A percentile compares a stretch with the other conserved stretches of the same genome.
Evolutionary conservation across 30 jellyfish, hydroid and myxozoan genomes (phyloP).

Genomic region (Cassiopea andromeda): DNA sequence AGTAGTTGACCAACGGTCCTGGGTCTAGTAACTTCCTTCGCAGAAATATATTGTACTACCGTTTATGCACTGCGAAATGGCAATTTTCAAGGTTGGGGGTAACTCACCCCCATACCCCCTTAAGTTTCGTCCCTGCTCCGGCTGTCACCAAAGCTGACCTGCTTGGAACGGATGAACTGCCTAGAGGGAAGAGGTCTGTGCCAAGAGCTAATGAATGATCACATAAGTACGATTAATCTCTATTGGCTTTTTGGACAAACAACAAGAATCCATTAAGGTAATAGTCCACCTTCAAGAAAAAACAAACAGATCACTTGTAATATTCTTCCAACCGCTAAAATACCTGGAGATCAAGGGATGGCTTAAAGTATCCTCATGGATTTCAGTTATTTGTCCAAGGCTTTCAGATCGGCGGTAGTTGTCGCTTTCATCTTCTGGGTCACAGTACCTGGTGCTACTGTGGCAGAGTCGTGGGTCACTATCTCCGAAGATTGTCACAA

Average conservation of each 20-base stretch:
- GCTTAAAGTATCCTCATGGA: not conserved
- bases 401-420: not conserved
- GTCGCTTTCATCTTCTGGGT: not conserved
- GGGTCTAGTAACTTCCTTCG: too few species aligned
- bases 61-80: too few species aligned
- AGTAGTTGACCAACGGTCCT: too few species aligned
- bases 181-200: not conserved
- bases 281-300: not conserved
- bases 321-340: not conserved
- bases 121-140: too few species aligned
- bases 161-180: not conserved
- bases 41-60: too few species aligned
- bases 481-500: not conserved
- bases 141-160: too few species aligned
- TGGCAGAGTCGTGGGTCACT: not conserved
- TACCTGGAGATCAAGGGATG: slow-evolving; percentile 8
- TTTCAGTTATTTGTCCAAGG: not conserved
- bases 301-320: not conserved
- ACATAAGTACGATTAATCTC: not conserved
- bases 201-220: not conserved
- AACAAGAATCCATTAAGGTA: not conserved
- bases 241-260: not conserved
- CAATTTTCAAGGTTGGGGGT: too few species aligned
- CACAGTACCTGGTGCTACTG: not conserved
- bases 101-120: too few species aligned